Conservation (phyloP, 2,797 vertebrate species). For the Nasua narica region DNA sequence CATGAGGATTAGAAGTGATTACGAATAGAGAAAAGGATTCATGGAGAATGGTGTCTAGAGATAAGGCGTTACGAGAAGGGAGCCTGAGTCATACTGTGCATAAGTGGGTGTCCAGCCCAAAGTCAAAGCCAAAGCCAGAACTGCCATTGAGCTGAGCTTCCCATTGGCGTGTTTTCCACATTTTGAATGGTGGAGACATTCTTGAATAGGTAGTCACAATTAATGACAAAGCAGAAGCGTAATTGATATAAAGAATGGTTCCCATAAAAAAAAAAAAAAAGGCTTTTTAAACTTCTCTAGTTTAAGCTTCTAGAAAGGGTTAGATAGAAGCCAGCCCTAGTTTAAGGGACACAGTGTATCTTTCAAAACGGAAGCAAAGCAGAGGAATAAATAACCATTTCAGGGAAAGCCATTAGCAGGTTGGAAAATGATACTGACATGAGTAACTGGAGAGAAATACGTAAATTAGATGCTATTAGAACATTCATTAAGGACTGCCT, state of each 20-base stretch:
- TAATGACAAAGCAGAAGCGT: constrained; percentile 18
- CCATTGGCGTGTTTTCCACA: constrained; percentile 28
- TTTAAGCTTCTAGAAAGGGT: constrained; percentile 28
- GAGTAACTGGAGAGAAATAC: constrained; percentile 29
- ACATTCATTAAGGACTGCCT: neutral
- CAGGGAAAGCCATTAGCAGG: neutral
- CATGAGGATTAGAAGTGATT: constrained; percentile 59
- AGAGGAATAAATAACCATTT: constrained; percentile 22
- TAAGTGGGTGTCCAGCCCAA: constrained; percentile 38
- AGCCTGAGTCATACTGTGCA: constrained; percentile 63
- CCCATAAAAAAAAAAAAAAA: neutral
- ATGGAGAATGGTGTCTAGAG: constrained; percentile 58
- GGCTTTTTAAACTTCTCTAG: neutral
- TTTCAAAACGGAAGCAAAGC: neutral
- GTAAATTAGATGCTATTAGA: constrained; percentile 17
- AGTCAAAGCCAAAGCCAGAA: constrained; percentile 53
- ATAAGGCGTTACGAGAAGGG: constrained; percentile 50
- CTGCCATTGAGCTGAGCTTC: constrained; percentile 58
- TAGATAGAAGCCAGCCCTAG: neutral
- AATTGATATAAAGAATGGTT: constrained; percentile 28
- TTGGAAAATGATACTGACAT: constrained; percentile 5
- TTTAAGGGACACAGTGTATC: neutral
- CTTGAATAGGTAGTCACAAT: constrained; percentile 49
- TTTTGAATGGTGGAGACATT: constrained; percentile 64
- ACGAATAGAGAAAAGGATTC: constrained; percentile 63